These are phyloP conservation scores for Ramazzottius varieornatus DNA, from an alignment of 2,888 invertebrate species.

Conservation along the genomic window DNA sequence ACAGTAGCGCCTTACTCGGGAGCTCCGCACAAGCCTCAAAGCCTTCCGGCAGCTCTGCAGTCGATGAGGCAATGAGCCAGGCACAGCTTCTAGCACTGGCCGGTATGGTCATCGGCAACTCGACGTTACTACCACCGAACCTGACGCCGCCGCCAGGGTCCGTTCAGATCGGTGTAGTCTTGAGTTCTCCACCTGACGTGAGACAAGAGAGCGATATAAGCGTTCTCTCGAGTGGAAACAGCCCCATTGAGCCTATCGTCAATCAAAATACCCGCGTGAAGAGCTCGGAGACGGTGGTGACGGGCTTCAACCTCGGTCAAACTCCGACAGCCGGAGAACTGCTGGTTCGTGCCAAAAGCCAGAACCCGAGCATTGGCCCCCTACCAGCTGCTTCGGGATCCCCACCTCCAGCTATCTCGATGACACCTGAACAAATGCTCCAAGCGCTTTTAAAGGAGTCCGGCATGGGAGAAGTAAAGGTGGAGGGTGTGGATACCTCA, in stretches of 20 bases:
- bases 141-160: too few species aligned
- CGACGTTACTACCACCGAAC: not conserved
- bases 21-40: too few species aligned
- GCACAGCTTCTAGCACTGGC: too few species aligned
- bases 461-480: too few species aligned
- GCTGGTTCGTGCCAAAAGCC: not conserved
- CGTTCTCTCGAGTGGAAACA: too few species aligned
- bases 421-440: not conserved
- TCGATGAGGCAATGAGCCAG: too few species aligned
- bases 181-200: too few species aligned
- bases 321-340: not conserved
- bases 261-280: not conserved
- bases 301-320: not conserved
- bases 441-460: not conserved
- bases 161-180: too few species aligned
- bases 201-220: too few species aligned
- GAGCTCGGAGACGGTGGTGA: not conserved
- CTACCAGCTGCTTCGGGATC: not conserved
- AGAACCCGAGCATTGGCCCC: not conserved
- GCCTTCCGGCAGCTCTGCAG: too few species aligned
- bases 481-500: too few species aligned
- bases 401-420: not conserved
- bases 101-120: not conserved
- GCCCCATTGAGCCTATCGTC: not conserved
- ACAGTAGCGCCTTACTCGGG: too few species aligned